Conservation (phyloP, 2,888 invertebrate species). For the Parasteatoda lunata region DNA sequence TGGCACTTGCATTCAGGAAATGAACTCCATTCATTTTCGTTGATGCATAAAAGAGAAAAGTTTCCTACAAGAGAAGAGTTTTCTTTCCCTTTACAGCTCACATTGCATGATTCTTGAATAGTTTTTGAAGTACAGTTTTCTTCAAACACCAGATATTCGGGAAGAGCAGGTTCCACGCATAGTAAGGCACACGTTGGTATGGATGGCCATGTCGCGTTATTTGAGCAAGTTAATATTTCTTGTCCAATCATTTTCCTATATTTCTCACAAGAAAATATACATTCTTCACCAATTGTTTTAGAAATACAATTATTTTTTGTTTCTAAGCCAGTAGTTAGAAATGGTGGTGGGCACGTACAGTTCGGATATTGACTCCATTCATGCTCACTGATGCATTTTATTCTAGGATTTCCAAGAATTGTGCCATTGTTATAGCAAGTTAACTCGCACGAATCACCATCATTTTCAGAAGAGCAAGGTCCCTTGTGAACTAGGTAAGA, state of each 20-base stretch:
- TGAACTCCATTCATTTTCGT: neutral
- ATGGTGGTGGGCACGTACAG: conserved; percentile 22
- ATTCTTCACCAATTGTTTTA: conserved; percentile 6
- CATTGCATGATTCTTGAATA: neutral
- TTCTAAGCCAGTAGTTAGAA: neutral
- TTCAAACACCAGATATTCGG: neutral
- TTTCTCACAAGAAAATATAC: conserved; percentile 15
- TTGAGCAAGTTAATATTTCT: neutral
- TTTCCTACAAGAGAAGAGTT: neutral
- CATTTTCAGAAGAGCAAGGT: neutral
- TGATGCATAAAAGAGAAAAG: neutral
- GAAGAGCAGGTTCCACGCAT: neutral
- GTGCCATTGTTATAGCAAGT: conserved; percentile 10
- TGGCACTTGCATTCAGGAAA: conserved; percentile 14
- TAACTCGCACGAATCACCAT: neutral
- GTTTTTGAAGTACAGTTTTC: neutral
- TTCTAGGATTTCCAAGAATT: neutral
- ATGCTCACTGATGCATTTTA: neutral
- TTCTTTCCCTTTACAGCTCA: conserved; percentile 7
- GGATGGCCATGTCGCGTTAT: neutral
- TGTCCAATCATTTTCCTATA: conserved; percentile 12
- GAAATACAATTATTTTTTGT: conserved; percentile 17
- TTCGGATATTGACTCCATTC: conserved; percentile 24
- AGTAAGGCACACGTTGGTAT: conserved; percentile 3
- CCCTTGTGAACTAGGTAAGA: neutral